Evolutionary conservation across 1,140 invertebrate species (phyloP), one percentile per base, ranked within the genome.

Genomic region (Drosophila pachea): DNA sequence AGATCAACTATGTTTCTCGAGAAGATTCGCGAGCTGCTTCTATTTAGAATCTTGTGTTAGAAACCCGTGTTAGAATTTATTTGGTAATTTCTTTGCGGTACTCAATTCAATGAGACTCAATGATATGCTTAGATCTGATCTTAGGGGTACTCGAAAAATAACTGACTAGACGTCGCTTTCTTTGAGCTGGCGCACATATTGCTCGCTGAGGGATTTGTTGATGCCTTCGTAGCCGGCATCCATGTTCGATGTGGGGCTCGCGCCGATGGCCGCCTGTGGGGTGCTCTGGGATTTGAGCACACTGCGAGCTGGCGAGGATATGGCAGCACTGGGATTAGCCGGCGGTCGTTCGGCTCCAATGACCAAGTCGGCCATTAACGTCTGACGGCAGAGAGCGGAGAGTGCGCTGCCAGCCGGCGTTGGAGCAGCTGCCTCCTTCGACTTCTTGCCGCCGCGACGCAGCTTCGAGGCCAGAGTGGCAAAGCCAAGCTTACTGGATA

Each of bases 391-490:
- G 0, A 89, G 70, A 0, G 81, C 76, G 0, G 87, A 87, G 0
- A 89, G 29, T 2, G 84, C 79, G 33, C 81, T 83, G 38, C 81
- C 76, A 7, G 11, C 43, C 36, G 68, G 32, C 22, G 50, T 2
- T 7, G 35, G 14, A 0, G 31, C 35, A 7, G 56, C 16, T 5
- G 54, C 43, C 5, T 88, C 76, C 55, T 88, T 88, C n/a, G 59
- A 45, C 42, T 87, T 88, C 29, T 76, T 87, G 52, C 77, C 58
- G n/a, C 72, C 73, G 6, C 76, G 75, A 7, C 92, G 90, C 45
- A 95, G 91, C 78, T 93, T 94, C 0, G 92, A 92, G 0, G 93
- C 92, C 5, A 95, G 90, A 5, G 91, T 92, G 22, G 92, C 92
- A 53, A 93, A 90, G 61, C 92, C 92, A 70, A 93, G 91, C 38